Evolutionary conservation across 1,140 invertebrate genomes (phyloP).

Genomic region (Pygmarrhopalites habei): DNA sequence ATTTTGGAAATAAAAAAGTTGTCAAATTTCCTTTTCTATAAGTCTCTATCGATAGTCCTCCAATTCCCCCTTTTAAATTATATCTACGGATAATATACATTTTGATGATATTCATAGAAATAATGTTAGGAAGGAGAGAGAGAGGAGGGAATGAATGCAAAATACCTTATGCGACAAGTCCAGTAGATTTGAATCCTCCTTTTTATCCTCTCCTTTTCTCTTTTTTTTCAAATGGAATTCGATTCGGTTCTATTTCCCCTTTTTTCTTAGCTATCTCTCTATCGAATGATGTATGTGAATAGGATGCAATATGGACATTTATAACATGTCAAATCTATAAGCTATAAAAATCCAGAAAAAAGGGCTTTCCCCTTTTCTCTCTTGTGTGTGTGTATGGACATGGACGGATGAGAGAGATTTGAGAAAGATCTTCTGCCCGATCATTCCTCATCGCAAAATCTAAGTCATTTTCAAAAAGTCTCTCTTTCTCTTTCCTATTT

Average conservation of each 20-base stretch:
- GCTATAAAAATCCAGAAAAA: slow-evolving; percentile 4
- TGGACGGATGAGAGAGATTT: background rate
- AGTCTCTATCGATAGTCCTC: no score
- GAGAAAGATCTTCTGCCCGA: background rate
- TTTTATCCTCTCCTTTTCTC: no score
- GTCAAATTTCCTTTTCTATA: no score
- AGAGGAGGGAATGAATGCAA: no score
- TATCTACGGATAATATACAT: no score
- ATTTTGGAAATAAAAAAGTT: no score
- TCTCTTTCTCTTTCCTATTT: background rate
- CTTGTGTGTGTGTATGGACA: background rate
- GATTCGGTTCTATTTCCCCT: background rate
- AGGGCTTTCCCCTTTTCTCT: background rate
- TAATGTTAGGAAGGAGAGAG: no score
- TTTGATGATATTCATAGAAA: no score
- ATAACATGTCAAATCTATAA: slow-evolving; percentile 15
- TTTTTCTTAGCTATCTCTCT: background rate
- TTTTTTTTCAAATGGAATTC: background rate
- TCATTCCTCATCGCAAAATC: slow-evolving; percentile 1
- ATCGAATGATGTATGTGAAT: background rate
- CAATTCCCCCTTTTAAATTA: no score
- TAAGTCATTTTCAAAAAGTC: background rate
- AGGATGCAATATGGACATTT: background rate
- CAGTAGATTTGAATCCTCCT: no score
- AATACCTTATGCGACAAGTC: no score